phyloP scores from a whole-genome alignment of 2,888 invertebrate genomes.

The Homarus gammarus region DNA sequence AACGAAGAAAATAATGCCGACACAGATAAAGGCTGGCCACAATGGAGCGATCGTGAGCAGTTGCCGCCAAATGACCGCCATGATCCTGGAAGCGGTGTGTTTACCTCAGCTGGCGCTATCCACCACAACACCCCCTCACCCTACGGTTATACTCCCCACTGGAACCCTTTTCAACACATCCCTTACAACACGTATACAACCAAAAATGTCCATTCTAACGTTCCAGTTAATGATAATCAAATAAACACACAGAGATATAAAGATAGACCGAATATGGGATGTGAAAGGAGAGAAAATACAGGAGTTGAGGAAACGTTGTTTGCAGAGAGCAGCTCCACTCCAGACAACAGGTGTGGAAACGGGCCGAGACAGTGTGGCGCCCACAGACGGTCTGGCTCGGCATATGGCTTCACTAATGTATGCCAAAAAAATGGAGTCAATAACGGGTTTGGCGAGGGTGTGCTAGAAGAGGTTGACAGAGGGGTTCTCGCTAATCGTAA shows the following conservation, averaged over 20 bases:
- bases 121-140: not conserved
- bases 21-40: not conserved
- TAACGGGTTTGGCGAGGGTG: not conserved
- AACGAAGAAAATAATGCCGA: not conserved
- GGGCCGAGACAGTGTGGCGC: not conserved
- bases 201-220: not conserved
- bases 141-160: not conserved
- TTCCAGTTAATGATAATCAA: not conserved
- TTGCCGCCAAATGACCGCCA: not conserved
- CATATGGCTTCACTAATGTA: slow-evolving; percentile 30
- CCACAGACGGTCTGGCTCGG: not conserved
- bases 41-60: not conserved
- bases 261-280: not conserved
- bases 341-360: not conserved
- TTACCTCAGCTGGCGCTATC: not conserved
- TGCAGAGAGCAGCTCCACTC: not conserved
- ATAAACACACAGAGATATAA: not conserved
- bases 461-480: not conserved
- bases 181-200: not conserved
- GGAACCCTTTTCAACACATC: not conserved
- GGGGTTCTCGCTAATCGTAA: not conserved
- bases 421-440: not conserved
- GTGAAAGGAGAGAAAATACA: not conserved
- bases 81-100: not conserved
- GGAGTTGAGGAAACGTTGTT: not conserved